Conservation (phyloP, 2,797 vertebrate species). For the Oreochromis grahami region DNA sequence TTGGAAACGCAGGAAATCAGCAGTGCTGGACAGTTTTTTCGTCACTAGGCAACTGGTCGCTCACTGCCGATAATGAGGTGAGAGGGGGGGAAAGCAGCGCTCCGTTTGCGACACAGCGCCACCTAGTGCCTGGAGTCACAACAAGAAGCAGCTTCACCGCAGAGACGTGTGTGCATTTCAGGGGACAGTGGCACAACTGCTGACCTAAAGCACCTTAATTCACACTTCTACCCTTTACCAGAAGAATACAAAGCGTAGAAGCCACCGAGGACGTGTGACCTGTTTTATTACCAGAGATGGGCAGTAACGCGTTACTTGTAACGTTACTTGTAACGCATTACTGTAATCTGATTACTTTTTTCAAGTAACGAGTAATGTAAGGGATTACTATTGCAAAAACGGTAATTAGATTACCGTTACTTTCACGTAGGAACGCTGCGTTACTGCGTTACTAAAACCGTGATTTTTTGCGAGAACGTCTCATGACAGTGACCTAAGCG, state of each 20-base stretch:
- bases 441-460: too few species aligned
- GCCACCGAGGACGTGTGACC: neutral
- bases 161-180: neutral
- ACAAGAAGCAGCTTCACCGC: neutral
- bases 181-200: neutral
- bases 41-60: slow-evolving; percentile 72
- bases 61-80: neutral
- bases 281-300: neutral
- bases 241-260: neutral
- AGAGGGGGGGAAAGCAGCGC: neutral
- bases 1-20: slow-evolving; percentile 61
- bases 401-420: too few species aligned
- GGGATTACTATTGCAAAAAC: too few species aligned
- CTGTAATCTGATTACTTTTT: too few species aligned
- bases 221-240: neutral
- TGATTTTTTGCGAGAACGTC: too few species aligned
- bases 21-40: slow-evolving; percentile 45
- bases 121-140: neutral
- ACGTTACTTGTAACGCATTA: too few species aligned
- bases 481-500: too few species aligned
- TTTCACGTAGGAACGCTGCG: too few species aligned
- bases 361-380: too few species aligned
- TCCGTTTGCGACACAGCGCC: slow-evolving; percentile 22
- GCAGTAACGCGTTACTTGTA: too few species aligned
- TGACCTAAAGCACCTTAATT: neutral